These are phyloP conservation scores for Rhynchophorus ferrugineus DNA, from an alignment of 1,140 invertebrate species.

Conservation along the genomic window DNA sequence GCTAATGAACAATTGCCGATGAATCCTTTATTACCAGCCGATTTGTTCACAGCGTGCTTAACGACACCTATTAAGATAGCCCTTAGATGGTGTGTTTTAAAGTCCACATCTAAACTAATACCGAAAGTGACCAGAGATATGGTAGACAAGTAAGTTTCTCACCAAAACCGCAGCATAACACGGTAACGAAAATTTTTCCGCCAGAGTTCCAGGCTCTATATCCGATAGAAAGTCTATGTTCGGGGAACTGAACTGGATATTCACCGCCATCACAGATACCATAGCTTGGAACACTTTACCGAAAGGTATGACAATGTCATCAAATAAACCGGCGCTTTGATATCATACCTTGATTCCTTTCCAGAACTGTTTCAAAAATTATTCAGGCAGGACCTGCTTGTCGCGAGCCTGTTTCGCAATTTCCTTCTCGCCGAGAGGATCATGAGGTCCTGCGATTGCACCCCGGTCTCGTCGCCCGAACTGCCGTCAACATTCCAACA, in stretches of 20 bases:
- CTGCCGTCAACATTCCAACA: constrained; percentile 87
- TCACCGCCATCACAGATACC: constrained; percentile 99
- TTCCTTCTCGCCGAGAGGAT: constrained; percentile 95
- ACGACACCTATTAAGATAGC: constrained; percentile 98
- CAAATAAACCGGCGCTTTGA: background rate
- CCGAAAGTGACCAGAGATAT: constrained; percentile 73
- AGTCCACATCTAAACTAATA: constrained; percentile 69
- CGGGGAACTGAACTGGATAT: constrained; percentile 99
- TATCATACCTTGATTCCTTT: constrained; percentile 29
- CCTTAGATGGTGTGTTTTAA: constrained; percentile 87
- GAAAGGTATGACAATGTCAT: constrained; percentile 54
- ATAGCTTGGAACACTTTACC: constrained; percentile 98
- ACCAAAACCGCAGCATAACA: too few relatives aligned
- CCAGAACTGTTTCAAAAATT: constrained; percentile 90
- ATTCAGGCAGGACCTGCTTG: constrained; percentile 95
- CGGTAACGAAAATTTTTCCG: too few relatives aligned
- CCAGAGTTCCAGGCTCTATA: constrained; percentile 87
- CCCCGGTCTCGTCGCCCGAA: constrained; percentile 82
- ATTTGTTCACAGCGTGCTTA: constrained; percentile 95
- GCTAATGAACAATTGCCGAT: constrained; percentile 89
- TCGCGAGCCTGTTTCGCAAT: constrained; percentile 95
- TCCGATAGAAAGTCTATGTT: constrained; percentile 95
- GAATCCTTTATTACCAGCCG: constrained; percentile 97
- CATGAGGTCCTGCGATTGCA: constrained; percentile 93
- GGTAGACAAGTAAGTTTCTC: constrained; percentile 72